Evolutionary conservation across 1,140 invertebrate species (phyloP), one percentile per base, ranked within the genome.

Genomic region (Antheraea mylitta): DNA sequence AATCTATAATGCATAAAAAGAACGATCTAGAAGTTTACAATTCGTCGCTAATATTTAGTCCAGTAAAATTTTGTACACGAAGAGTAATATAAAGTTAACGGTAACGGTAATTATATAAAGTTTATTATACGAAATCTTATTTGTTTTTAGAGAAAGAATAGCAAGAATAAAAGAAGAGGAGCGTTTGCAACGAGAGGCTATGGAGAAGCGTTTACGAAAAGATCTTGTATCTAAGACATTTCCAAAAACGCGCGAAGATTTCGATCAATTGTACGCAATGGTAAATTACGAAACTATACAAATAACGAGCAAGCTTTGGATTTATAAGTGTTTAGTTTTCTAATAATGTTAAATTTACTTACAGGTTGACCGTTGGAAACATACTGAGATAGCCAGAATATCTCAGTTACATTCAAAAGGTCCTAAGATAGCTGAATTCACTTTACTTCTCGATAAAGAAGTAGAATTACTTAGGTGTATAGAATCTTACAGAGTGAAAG

Each of bases 361-460:
- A 18, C 62, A 92, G 92, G 92, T 96, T 8, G 94, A 95, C 74
- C 90, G 91, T 16, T 96, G 95, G 95, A 94, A 94, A 83, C 90
- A 92, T 53, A 92, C 93, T 19, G 93, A 95, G 89, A 92, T 94
- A 18, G 84, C 93, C 64, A 83, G 93, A 67, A 94, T 95, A 74
- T 93, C 93, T 19, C 89, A 85, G 53, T 86, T 93, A 65, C 92
- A 94, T 74, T 94, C 94, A 18, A 94, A 93, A 66, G 93, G 93
- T 7, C 90, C 93, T 0, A 94, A 94, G 80, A 93, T 94, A 45
- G 93, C 95, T 0, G 94, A 94, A 84, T 94, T 94, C 80, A 93
- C 92, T 59, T 81, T 94, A 37, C 84, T 95, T 48, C 86, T 96
- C 0, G 93, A 95, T 59, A 95, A 94, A 82, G 95, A 95, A 79